Base-by-base conservation (phyloP, 1,140 invertebrate species). In the Heliconius eleuchia region DNA sequence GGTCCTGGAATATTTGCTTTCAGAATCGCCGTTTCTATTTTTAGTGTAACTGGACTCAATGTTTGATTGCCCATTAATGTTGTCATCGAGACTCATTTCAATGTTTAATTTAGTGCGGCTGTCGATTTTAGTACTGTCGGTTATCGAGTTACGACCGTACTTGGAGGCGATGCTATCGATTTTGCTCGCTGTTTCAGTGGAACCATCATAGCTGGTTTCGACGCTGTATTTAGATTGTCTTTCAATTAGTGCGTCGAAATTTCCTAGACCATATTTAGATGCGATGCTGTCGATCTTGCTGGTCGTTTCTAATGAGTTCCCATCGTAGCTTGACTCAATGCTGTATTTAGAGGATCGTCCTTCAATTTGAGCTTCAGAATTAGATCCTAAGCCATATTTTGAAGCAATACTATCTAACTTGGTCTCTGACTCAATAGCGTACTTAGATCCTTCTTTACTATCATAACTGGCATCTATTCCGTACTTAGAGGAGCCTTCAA, bases 251-350 rank as follows among this genome's bases (percentile, higher is more conserved):
- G 34, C 4, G 8, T 72, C 71, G 71, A 37, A 72, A 39, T 72
- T 72, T 39, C 71, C 71, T 2, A 72, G 84, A 19, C 91, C 89
- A 37, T 93, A 92, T 81, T 93, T 93, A 0, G 88, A 87, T 23
- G 90, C 91, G 39, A 91, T 93, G 74, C 87, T 91, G 60, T 92
- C 89, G 23, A 94, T 85, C 74, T 92, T 92, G 80, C 88, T 91
- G 0, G 85, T 84, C n/a, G 78, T 74, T 39, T 86, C 83, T 9
- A 55, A 42, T 2, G 83, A 84, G 42, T 79, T 86, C 11, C 85
- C 82, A 37, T 87, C 86, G n/a, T 82, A 86, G 57, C 82, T 87
- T 9, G 85, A 76, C 83, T 91, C 87, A 19, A 85, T 79, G 8
- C 81, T 88, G 39, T 88, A 85, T 78, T 89, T 89, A 3, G 84